These are phyloP conservation scores for Callitettix versicolor DNA, from an alignment of 1,140 invertebrate genomes.

Conservation along the genomic window DNA sequence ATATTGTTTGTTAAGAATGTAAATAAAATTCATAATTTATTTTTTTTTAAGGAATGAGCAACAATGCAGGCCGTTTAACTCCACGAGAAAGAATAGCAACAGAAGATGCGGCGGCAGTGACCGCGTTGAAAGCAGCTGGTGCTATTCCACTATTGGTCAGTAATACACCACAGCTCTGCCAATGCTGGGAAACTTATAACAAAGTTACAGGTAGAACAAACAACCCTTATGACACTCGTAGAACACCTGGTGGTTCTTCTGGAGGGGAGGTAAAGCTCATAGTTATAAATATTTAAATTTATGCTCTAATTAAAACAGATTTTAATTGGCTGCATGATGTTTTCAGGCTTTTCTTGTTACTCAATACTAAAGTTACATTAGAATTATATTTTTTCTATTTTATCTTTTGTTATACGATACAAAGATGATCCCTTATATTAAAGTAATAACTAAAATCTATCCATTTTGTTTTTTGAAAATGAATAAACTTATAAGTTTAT, in stretches of 20 bases:
- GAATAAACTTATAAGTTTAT: too few species aligned
- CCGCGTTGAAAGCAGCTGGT: slow-evolving; percentile 55
- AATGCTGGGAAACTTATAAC: slow-evolving; percentile 83
- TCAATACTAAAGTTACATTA: too few species aligned
- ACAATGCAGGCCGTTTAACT: slow-evolving; percentile 41
- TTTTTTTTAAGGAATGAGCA: slow-evolving; percentile 37
- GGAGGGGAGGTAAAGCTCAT: slow-evolving; percentile 62
- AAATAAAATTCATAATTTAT: too few species aligned
- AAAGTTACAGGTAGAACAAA: slow-evolving; percentile 72
- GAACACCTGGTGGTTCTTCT: slow-evolving; percentile 68
- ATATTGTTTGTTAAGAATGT: too few species aligned
- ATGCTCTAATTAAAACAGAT: too few species aligned
- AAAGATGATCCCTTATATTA: too few species aligned
- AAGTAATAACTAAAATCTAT: too few species aligned
- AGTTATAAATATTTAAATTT: slow-evolving; percentile 8
- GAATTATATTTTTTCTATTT: too few species aligned
- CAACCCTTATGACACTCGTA: slow-evolving; percentile 76
- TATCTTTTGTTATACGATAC: too few species aligned
- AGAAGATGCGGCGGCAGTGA: slow-evolving; percentile 59
- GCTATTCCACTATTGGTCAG: slow-evolving; percentile 78
- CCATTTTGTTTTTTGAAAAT: too few species aligned
- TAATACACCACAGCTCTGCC: slow-evolving; percentile 81
- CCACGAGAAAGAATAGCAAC: slow-evolving; percentile 42
- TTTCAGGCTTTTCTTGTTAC: too few species aligned
- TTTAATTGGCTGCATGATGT: too few species aligned